Percentiles rank a stretch among this genome's conserved stretches.
Evolutionary conservation across 2,888 invertebrate species (phyloP).

Genomic region (Ecliptopera silaceata): DNA sequence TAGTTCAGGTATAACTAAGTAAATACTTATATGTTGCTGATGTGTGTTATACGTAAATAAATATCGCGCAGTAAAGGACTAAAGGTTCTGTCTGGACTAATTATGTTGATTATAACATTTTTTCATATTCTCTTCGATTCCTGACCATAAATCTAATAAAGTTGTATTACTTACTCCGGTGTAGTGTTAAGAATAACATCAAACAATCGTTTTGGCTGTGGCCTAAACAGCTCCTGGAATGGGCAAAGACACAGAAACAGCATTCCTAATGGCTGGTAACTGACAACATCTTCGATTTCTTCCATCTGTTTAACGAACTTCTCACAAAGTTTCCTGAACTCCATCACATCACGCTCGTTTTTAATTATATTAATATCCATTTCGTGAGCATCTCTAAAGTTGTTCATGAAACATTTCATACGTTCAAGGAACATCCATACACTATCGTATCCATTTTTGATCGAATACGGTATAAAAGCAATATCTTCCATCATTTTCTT

Average conservation of each 20-base stretch:
- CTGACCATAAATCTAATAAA: not conserved
- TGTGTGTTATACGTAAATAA: too few relatives aligned
- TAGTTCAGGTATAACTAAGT: too few relatives aligned
- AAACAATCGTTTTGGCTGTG: constrained; percentile 87
- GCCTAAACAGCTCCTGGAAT: constrained; percentile 88
- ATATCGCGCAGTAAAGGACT: too few relatives aligned
- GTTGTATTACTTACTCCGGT: constrained; percentile 82
- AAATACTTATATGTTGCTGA: too few relatives aligned
- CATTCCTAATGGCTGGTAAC: constrained; percentile 88
- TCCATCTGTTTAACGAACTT: constrained; percentile 88
- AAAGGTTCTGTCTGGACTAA: too few relatives aligned
- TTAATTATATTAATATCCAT: constrained; percentile 85
- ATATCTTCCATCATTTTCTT: constrained; percentile 80
- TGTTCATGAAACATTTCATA: constrained; percentile 85
- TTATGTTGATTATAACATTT: too few relatives aligned
- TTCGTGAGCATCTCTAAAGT: constrained; percentile 87
- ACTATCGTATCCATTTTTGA: constrained; percentile 85
- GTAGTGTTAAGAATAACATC: constrained; percentile 85
- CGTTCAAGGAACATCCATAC: constrained; percentile 85
- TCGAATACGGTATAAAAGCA: constrained; percentile 79
- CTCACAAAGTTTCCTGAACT: constrained; percentile 86
- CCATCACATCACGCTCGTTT: constrained; percentile 85
- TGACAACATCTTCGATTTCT: constrained; percentile 85
- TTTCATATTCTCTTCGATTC: too few relatives aligned
- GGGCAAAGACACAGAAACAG: constrained; percentile 86